These are phyloP conservation scores for Myzus persicae DNA, from an alignment of 1,140 invertebrate species.

Conservation along the genomic window DNA sequence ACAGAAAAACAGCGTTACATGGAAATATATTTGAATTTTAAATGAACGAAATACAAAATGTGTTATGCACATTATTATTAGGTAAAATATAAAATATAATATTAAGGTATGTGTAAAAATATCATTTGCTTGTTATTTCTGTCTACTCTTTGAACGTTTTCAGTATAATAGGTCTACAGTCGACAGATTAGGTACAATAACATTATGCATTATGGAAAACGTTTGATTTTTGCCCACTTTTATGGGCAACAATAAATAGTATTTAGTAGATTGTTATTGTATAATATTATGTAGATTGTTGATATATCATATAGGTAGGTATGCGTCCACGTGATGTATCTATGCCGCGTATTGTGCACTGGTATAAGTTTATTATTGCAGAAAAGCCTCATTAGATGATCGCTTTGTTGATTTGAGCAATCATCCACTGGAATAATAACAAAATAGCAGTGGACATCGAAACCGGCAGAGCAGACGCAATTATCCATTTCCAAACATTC, in stretches of 20 bases:
- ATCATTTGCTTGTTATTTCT: background rate
- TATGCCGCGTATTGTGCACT: background rate
- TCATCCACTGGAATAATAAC: constrained; percentile 74
- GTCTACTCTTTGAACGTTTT: background rate
- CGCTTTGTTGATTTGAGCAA: constrained; percentile 45
- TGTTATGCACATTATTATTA: background rate
- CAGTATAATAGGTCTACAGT: no score
- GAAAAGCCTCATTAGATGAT: background rate
- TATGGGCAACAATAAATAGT: background rate
- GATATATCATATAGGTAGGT: background rate
- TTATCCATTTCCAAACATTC: constrained; percentile 69
- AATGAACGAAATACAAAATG: background rate
- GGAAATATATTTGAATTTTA: background rate
- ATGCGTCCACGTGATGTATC: background rate
- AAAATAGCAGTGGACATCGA: constrained; percentile 78
- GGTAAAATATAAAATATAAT: background rate
- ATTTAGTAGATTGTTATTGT: background rate
- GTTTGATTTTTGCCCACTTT: background rate
- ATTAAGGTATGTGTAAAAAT: background rate
- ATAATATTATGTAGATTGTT: background rate
- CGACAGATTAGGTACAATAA: background rate
- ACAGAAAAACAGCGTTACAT: background rate
- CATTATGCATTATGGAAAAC: background rate
- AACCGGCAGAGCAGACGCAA: constrained; percentile 76
- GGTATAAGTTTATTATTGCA: no score